phyloP scores from a whole-genome alignment of 1,140 invertebrate genomes.

The Pteromalus puparum region DNA sequence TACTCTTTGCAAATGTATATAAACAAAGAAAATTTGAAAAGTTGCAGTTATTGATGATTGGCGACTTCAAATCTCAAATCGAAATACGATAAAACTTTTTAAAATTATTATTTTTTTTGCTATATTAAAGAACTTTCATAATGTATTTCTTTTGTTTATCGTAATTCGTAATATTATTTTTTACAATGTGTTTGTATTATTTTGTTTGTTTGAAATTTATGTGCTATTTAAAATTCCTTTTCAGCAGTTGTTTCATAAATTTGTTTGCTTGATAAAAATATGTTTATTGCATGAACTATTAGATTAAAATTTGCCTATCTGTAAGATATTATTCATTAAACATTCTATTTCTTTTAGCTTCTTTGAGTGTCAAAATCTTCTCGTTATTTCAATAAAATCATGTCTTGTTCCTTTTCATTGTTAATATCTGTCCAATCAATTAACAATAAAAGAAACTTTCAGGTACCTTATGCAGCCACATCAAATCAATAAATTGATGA shows the following conservation, averaged over 20 bases:
- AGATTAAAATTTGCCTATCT: background rate
- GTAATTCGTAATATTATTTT: slow-evolving; percentile 39
- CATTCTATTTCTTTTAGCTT: slow-evolving; percentile 10
- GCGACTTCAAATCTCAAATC: background rate
- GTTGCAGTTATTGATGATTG: slow-evolving; percentile 4
- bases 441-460: slow-evolving; percentile 32
- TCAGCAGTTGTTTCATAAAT: background rate
- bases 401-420: slow-evolving; percentile 35
- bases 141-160: slow-evolving; percentile 7
- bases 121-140: background rate
- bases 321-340: background rate
- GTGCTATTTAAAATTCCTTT: background rate
- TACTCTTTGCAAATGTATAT: background rate
- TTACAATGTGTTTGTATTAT: slow-evolving; percentile 8
- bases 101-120: background rate
- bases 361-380: slow-evolving; percentile 6
- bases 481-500: slow-evolving; percentile 36
- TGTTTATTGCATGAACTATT: slow-evolving; percentile 26
- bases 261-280: slow-evolving; percentile 10
- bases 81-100: slow-evolving; percentile 36
- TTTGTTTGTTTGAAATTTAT: slow-evolving; percentile 26
- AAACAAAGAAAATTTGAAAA: background rate
- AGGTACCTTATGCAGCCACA: slow-evolving; percentile 36
- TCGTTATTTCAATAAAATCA: slow-evolving; percentile 14
- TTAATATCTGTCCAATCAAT: slow-evolving; percentile 9